A percentile compares a stretch with the other conserved stretches of the same genome.
Evolutionary conservation across 2,113 vertebrate genomes (phyloP).

Genomic region (Paraplagusia blochii): DNA sequence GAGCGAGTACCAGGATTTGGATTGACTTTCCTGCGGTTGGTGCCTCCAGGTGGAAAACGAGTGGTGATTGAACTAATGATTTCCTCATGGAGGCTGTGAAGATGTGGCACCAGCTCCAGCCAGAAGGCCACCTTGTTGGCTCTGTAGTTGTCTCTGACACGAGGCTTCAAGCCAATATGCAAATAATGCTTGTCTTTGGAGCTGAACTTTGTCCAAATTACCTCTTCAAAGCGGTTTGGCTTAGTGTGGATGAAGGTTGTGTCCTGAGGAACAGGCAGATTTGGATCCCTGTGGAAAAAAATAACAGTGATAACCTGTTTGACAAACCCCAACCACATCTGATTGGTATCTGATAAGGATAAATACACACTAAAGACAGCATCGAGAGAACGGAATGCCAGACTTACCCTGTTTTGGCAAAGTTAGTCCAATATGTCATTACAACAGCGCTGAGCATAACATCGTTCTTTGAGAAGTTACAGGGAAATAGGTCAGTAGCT

Average conservation of each 20-base stretch:
- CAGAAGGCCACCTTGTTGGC: conserved; percentile 99
- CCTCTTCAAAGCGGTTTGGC: conserved; percentile 98
- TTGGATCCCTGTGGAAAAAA: conserved; percentile 85
- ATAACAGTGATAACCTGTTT: neutral
- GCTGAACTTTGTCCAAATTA: conserved; percentile 98
- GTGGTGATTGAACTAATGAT: conserved; percentile 84
- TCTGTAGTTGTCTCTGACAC: conserved; percentile 97
- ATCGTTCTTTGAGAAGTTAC: conserved; percentile 97
- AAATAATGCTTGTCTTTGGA: conserved; percentile 98
- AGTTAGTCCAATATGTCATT: conserved; percentile 98
- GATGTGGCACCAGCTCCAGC: conserved; percentile 95
- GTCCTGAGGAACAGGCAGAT: conserved; percentile 95
- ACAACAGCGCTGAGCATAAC: conserved; percentile 94
- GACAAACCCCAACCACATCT: neutral
- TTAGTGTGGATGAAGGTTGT: conserved; percentile 99
- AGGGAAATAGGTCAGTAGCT: conserved; percentile 92
- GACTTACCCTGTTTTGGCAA: conserved; percentile 90
- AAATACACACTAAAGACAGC: neutral
- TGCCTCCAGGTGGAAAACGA: conserved; percentile 84
- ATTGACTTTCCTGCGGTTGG: conserved; percentile 76
- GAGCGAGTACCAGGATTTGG: conserved; percentile 36
- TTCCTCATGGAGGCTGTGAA: conserved; percentile 89
- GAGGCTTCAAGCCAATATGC: conserved; percentile 97
- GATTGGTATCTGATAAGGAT: neutral
- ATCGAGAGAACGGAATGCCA: neutral